Evolutionary conservation across 2,888 invertebrate species (phyloP), one percentile per base, ranked within the genome.

Genomic region (Drosophila rellima): DNA sequence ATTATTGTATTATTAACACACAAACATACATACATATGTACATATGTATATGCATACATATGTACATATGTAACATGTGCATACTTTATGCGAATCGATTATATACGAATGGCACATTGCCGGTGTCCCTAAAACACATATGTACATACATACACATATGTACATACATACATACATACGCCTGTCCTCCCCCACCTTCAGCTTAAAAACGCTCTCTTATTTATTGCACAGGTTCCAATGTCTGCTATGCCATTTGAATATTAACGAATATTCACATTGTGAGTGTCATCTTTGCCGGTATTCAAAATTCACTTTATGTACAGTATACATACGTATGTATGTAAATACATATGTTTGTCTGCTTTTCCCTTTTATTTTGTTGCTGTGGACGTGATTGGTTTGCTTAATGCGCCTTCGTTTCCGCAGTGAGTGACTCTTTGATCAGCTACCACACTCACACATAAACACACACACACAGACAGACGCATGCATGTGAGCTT

Each of bases 311-410:
- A 62, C 29, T 50, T 37, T 18, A 42, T 29, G 10, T 18, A 3
- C 29, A 17, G 29, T 23, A 26, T 18, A 15, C 39, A 7, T 2
- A 15, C n/a, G 7, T n/a, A 15, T 18, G 26, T 44, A 7, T 59
- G 40, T 45, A 10, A 4, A 20, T 48, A 17, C 31, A 6, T 45
- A 17, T 18, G 47, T 44, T 48, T 78, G 42, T 68, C 65, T 55
- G 45, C 82, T 76, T 82, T 88, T 83, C 80, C 86, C 80, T 80
- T 82, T 81, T 87, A 62, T 74, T 66, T 55, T 44, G 44, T 47
- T 65, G 35, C 33, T 57, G 37, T 11, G 31, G 40, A 78, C 75
- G 83, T 86, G 83, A 74, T 74, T 74, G 56, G 83, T 67, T 72
- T 88, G 67, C 63, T 68, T 60, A 82, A 83, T 83, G 69, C 50